These are phyloP conservation scores for Plagodis pulveraria DNA, from an alignment of 2,888 invertebrate species.

Conservation along the genomic window DNA sequence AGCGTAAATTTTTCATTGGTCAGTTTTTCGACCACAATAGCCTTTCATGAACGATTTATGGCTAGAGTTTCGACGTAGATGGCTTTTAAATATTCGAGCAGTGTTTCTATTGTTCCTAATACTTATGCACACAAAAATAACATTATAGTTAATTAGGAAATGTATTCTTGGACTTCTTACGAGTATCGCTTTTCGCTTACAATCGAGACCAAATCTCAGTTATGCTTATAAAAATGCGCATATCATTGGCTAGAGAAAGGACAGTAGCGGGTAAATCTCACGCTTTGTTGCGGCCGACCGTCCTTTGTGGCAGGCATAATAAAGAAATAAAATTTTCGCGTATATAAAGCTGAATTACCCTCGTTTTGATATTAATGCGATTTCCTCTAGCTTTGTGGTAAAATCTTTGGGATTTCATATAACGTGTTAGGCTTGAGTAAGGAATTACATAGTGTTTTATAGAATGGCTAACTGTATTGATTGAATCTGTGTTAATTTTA, in stretches of 20 bases:
- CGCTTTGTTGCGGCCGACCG: conserved; percentile 64
- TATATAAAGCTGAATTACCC: conserved; percentile 51
- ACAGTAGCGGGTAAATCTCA: conserved; percentile 69
- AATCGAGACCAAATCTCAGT: conserved; percentile 38
- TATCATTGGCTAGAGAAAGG: conserved; percentile 62
- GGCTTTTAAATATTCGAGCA: too few relatives aligned
- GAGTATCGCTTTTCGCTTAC: conserved; percentile 30
- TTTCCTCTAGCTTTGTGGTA: conserved; percentile 18
- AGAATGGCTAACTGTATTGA: too few relatives aligned
- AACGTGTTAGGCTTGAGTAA: neutral
- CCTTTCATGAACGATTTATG: too few relatives aligned
- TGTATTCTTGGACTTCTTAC: too few relatives aligned
- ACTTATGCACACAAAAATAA: too few relatives aligned
- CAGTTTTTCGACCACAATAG: too few relatives aligned
- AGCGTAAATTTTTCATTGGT: too few relatives aligned
- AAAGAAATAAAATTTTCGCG: conserved; percentile 60
- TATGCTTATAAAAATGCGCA: conserved; percentile 73
- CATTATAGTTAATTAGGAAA: too few relatives aligned
- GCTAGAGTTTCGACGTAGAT: too few relatives aligned
- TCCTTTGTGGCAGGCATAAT: conserved; percentile 61
- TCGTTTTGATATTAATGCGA: conserved; percentile 24
- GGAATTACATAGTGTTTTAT: neutral
- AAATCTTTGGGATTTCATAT: conserved; percentile 12
- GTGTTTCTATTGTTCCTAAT: too few relatives aligned
- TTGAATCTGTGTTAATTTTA: too few relatives aligned